These are phyloP conservation scores for Drosophila miranda DNA, from an alignment of 1,140 invertebrate genomes.

Conservation along the genomic window DNA sequence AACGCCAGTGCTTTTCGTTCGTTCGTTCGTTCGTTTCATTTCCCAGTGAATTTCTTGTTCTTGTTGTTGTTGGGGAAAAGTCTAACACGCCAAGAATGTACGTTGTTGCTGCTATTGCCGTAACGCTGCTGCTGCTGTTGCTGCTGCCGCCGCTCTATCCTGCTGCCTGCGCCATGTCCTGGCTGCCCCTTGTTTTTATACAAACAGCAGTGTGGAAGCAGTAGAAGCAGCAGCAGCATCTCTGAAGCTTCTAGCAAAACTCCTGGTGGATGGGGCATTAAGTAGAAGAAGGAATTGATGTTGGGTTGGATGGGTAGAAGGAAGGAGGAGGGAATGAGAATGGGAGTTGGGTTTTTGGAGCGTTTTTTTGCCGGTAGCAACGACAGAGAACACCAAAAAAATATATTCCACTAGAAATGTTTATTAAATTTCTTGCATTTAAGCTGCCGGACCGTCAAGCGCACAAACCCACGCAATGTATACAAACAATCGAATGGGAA, in stretches of 20 bases:
- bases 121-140: conserved; percentile 32
- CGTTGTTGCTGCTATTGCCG: conserved; percentile 58
- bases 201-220: conserved; percentile 52
- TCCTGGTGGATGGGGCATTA: conserved; percentile 17
- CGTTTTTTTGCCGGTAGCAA: conserved; percentile 37
- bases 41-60: conserved; percentile 45
- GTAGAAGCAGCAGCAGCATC: conserved; percentile 21
- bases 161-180: conserved; percentile 23
- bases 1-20: conserved; percentile 36
- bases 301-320: conserved; percentile 29
- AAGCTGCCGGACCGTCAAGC: conserved; percentile 62
- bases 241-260: conserved; percentile 48
- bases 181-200: conserved; percentile 59
- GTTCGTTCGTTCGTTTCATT: conserved; percentile 44
- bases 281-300: conserved; percentile 41
- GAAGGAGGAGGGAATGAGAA: conserved; percentile 19
- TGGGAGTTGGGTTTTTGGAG: conserved; percentile 8
- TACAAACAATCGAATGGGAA: conserved; percentile 29
- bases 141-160: conserved; percentile 38
- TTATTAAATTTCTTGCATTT: conserved; percentile 80
- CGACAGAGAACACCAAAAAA: conserved; percentile 53
- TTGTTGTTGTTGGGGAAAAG: conserved; percentile 65
- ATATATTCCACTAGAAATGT: conserved; percentile 72
- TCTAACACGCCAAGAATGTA: conserved; percentile 77
- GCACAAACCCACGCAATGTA: conserved; percentile 32